phyloP scores from a whole-genome alignment of 2,113 vertebrate genomes.

The Paradoxurus hermaphroditus region DNA sequence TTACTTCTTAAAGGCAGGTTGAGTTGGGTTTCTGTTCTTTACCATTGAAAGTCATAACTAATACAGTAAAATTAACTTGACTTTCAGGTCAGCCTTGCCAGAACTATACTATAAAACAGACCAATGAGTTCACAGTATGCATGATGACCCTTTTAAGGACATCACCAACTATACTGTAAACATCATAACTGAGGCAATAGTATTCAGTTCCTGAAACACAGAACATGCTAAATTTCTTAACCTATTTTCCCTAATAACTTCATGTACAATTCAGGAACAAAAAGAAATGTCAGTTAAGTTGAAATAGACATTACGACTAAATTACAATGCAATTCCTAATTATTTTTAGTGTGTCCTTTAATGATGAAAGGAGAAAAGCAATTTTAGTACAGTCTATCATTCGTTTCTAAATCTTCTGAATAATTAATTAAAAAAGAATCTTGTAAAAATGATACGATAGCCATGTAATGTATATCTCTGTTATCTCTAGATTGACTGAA shows the following conservation, averaged over 20 bases:
- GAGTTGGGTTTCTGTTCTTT: neutral
- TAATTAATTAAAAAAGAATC: neutral
- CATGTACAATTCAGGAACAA: neutral
- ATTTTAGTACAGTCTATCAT: neutral
- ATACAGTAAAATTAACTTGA: neutral
- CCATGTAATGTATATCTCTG: neutral
- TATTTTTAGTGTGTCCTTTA: neutral
- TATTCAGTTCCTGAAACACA: neutral
- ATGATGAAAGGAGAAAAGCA: neutral
- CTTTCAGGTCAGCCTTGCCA: neutral
- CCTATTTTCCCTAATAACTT: neutral
- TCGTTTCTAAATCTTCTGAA: neutral
- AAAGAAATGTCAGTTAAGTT: neutral
- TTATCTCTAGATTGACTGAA: neutral
- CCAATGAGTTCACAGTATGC: neutral
- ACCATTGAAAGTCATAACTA: neutral
- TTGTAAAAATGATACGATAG: neutral
- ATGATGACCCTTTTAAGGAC: neutral
- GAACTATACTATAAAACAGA: neutral
- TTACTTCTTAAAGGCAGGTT: neutral
- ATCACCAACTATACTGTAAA: neutral
- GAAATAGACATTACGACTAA: constrained; percentile 11
- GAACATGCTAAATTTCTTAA: neutral
- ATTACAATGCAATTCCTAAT: neutral
- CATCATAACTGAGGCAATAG: neutral